Base-by-base conservation (phyloP, 1,140 invertebrate genomes). In the Aphaenogaster floridana region DNA sequence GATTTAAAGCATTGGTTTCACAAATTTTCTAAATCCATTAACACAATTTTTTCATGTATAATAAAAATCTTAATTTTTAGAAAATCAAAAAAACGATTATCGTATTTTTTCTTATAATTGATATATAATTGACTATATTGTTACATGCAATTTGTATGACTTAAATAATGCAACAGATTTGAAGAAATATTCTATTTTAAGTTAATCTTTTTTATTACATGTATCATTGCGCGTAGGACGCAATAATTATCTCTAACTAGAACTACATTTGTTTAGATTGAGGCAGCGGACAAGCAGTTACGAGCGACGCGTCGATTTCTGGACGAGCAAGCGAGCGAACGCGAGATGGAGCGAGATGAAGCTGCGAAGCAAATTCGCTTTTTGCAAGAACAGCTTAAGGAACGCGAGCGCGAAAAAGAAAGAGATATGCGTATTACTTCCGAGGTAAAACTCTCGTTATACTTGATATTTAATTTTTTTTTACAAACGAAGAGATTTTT, bases 281-380 rank as follows among this genome's bases (percentile, higher is more conserved):
- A 97, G 87, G 97, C 97, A 59, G 97, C 98, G 42, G 97, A 98
- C 95, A 97, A 98, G 85, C 97, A 98, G 95, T 95, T 98, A 59
- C 96, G 96, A 90, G 96, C 96, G 17, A 98, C 97, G 1, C 95
- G 97, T 1, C 96, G 96, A 93, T 98, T 98, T 95, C 95, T 98
- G 83, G 98, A 98, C 91, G 97, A 98, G 92, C 98, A 98, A 94
- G 97, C 97, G 36, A 95, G 94, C 52, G 98, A 98, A 93, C 96
- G 98, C 48, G 98, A 98, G 95, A 95, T 95, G 76, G 98, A 98
- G 94, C 96, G 97, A 36, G 98, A 98, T 94, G 98, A 98, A 89
- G 97, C 97, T 86, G 96, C 96, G 69, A 96, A 95, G 87, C 96
- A 97, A 89, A 96, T 97, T 17, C 94, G 96, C 50, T 93, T 94